Percentiles rank a stretch among this genome's conserved stretches.
phyloP scores from a whole-genome alignment of 2,797 vertebrate species.

The Leucoraja ocellata region DNA sequence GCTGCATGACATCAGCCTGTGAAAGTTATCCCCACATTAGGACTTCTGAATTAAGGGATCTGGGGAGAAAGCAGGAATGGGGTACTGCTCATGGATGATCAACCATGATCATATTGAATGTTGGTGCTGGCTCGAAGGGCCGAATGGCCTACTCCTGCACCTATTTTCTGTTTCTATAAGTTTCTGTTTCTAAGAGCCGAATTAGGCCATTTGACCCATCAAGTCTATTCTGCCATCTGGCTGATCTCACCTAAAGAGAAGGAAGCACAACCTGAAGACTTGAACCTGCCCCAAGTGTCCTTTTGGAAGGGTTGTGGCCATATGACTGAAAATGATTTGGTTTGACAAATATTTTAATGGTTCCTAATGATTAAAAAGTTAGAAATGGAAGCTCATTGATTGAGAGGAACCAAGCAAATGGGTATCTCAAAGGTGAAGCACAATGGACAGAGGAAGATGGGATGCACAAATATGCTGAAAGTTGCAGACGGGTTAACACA shows the following conservation, averaged over 20 bases:
- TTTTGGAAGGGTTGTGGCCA: neutral
- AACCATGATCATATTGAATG: too few relatives aligned
- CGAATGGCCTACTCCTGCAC: too few relatives aligned
- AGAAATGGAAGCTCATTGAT: neutral
- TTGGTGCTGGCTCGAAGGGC: too few relatives aligned
- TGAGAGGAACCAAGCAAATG: neutral
- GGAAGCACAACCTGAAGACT: neutral
- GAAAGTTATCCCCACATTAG: neutral
- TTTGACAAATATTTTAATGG: neutral
- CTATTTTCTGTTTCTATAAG: too few relatives aligned
- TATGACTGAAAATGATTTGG: neutral
- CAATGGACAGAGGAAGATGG: neutral
- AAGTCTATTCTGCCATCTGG: too few relatives aligned
- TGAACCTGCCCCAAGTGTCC: neutral
- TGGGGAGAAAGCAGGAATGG: too few relatives aligned
- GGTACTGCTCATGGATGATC: too few relatives aligned
- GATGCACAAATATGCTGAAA: neutral
- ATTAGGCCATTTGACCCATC: too few relatives aligned
- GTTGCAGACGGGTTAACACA: neutral
- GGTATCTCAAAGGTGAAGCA: neutral
- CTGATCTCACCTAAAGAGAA: neutral
- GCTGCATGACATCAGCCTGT: neutral
- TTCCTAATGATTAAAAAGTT: neutral
- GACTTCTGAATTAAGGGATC: too few relatives aligned
- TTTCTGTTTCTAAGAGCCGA: too few relatives aligned